A percentile compares a stretch with the other conserved stretches of the same genome.
Conservation (phyloP, 1,140 invertebrate species). For the Procambarus clarkii region DNA sequence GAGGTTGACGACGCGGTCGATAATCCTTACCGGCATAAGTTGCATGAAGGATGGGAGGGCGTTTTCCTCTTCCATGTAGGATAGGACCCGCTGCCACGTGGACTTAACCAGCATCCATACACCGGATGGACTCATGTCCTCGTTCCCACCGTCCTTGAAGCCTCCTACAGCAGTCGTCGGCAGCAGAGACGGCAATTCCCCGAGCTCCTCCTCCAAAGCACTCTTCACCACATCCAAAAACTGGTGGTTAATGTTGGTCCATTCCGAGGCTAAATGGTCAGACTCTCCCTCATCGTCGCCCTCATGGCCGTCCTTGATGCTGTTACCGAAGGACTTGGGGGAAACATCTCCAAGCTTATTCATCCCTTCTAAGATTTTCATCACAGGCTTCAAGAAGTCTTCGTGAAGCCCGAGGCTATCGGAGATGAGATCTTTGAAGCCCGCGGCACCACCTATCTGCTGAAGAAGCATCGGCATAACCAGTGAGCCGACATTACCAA, state of each 20-base stretch:
- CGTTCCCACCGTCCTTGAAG: not conserved
- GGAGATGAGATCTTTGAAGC: not conserved
- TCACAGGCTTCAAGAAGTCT: slow-evolving; percentile 9
- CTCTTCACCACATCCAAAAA: slow-evolving; percentile 4
- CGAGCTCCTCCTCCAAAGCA: not conserved
- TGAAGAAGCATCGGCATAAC: not conserved
- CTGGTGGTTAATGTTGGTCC: not conserved
- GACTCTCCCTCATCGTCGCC: not conserved
- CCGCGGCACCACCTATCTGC: not conserved
- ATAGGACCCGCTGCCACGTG: slow-evolving; percentile 37
- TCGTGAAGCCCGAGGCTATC: slow-evolving; percentile 16
- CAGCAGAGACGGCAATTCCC: not conserved
- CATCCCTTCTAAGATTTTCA: not conserved
- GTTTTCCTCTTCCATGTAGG: slow-evolving; percentile 35
- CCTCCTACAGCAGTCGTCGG: not conserved
- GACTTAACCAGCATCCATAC: slow-evolving; percentile 51
- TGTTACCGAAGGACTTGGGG: not conserved
- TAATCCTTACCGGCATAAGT: slow-evolving; percentile 36
- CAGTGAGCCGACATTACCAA: not conserved
- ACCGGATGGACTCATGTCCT: not conserved
- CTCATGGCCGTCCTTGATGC: not conserved
- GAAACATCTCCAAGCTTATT: not conserved
- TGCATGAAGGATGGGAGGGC: slow-evolving; percentile 35
- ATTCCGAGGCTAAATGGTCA: not conserved
- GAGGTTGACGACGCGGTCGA: slow-evolving; percentile 30